Conservation (phyloP, 2,113 vertebrate genomes). For the Ia io region DNA sequence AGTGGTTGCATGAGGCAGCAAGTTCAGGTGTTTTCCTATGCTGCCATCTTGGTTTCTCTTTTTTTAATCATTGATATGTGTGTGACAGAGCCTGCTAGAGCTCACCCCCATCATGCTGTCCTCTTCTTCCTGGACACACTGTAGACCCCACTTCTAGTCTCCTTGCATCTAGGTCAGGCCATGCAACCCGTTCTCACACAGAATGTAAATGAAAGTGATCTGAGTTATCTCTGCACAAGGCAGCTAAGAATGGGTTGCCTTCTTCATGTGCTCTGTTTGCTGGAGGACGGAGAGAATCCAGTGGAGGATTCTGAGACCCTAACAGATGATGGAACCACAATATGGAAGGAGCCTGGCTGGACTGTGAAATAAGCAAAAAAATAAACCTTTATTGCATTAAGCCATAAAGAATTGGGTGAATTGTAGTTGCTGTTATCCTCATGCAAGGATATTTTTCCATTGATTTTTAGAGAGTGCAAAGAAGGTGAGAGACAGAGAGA, state of each 20-base stretch:
- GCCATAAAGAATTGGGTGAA: not conserved
- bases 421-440: no score
- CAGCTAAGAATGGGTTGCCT: not conserved
- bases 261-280: not conserved
- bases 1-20: no score
- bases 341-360: not conserved
- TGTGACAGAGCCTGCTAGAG: not conserved
- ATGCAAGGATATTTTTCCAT: no score
- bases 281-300: not conserved
- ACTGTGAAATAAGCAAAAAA: not conserved
- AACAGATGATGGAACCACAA: not conserved
- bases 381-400: not conserved
- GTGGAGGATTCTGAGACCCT: not conserved
- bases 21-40: no score
- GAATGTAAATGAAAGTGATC: not conserved
- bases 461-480: no score
- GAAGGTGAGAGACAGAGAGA: no score
- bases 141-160: not conserved
- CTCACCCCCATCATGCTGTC: not conserved
- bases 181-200: not conserved
- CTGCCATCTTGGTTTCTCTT: not conserved
- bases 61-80: not conserved
- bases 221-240: not conserved
- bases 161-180: not conserved
- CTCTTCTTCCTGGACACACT: not conserved